Conservation (phyloP, 2,797 vertebrate species). For the Esox masquinongy region DNA sequence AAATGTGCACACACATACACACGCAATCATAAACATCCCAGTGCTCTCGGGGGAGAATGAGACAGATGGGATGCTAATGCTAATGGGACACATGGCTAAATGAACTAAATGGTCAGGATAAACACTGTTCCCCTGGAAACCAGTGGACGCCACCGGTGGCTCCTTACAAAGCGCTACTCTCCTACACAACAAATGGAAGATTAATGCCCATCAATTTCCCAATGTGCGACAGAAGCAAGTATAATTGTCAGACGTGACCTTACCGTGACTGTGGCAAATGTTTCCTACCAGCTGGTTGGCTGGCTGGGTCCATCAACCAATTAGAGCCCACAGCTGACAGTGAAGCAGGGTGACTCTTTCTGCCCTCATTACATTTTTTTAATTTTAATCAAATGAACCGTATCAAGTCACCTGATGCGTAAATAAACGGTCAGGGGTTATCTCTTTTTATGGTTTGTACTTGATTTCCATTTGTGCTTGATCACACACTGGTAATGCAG, state of each 20-base stretch:
- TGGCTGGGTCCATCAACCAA: constrained; percentile 16
- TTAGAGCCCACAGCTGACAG: constrained; percentile 6
- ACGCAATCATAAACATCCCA: neutral
- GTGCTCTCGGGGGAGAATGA: neutral
- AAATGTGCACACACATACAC: neutral
- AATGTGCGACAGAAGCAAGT: constrained; percentile 3
- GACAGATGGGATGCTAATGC: constrained; percentile 13
- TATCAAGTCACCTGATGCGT: constrained; percentile 2
- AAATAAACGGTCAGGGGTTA: constrained; percentile 1
- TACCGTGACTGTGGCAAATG: constrained; percentile 8
- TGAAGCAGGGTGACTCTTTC: neutral
- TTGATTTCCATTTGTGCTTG: neutral
- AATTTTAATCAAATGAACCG: neutral
- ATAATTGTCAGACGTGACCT: constrained; percentile 18
- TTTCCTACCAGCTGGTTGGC: constrained; percentile 20
- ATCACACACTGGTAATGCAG: constrained; percentile 8
- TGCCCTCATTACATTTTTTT: neutral
- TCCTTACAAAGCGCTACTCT: neutral
- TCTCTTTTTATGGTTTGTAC: constrained; percentile 1
- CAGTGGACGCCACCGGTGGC: constrained; percentile 10
- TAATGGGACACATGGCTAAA: constrained; percentile 17
- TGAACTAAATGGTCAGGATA: constrained; percentile 6
- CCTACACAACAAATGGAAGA: constrained; percentile 4
- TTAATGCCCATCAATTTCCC: constrained; percentile 11
- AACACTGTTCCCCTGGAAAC: constrained; percentile 15